Evolutionary conservation across 2,888 invertebrate species (phyloP), one percentile per base, ranked within the genome.

Genomic region (Yponomeuta sedellus): DNA sequence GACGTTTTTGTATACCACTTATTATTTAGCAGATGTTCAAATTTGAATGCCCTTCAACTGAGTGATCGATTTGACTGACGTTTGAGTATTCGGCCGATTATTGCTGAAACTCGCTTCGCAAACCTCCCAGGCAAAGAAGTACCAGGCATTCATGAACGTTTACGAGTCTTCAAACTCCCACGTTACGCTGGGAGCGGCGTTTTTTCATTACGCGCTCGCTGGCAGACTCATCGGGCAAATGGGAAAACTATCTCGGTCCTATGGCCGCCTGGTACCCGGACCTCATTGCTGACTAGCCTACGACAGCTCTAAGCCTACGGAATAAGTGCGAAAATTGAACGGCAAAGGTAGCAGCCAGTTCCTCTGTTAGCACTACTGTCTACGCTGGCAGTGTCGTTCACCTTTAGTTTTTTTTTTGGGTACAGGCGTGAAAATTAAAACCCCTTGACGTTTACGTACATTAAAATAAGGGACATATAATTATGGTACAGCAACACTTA

Each of bases 201-300:
- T 64, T 67, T n/a, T 61, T 67, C 62, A 67, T 67, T 67, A 65
- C 52, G 65, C 57, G 56, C 19, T 57, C 22, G 66, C 39, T n/a
- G 67, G 52, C 66, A 67, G 52, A 52, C 69, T 68, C 70, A 70
- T 69, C 69, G 67, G 68, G 68, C 63, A 69, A 73, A 72, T 72
- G 71, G 71, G 70, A 70, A 73, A 73, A 72, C 70, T 70, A 69
- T 68, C 71, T 70, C 66, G 59, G 61, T 59, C 20, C 59, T 59
- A 59, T 59, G 25, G 11, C 2, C 59, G 59, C 25, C 59, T 59
- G 25, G 22, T 25, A 59, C 25, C 59, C n/a, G 3, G 20, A 2
- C 44, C 12, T 16, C 44, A 52, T 5, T 52, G 34, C 10, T 34
- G 34, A 8, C 34, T 34, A 8, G 34, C 34, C 34, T 34, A 34